phyloP scores from a whole-genome alignment of 1,140 invertebrate species.

The Drosophila paulistorum region DNA sequence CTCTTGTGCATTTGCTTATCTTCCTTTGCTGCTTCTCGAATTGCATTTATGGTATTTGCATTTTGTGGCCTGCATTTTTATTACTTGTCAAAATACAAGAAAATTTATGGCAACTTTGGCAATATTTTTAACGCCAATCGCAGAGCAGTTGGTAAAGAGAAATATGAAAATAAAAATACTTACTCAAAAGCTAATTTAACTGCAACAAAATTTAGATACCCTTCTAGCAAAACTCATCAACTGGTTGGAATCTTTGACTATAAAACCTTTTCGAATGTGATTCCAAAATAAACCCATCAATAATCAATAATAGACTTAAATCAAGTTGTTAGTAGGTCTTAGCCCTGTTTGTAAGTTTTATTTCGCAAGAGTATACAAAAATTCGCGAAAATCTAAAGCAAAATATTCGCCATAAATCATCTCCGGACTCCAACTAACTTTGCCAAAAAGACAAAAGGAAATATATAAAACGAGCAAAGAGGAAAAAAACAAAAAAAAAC shows the following conservation, averaged over 20 bases:
- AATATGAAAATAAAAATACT: conserved; percentile 15
- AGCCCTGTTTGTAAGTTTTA: too few species aligned
- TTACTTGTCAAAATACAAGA: conserved; percentile 75
- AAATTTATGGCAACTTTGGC: conserved; percentile 72
- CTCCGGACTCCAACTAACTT: conserved; percentile 44
- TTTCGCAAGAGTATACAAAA: background rate
- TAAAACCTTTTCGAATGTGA: too few species aligned
- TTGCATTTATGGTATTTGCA: conserved; percentile 52
- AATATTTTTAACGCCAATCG: conserved; percentile 77
- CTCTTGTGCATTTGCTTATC: conserved; percentile 1
- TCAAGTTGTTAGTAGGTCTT: too few species aligned
- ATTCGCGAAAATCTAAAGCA: conserved; percentile 31
- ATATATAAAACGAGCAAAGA: conserved; percentile 15
- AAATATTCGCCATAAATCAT: conserved; percentile 68
- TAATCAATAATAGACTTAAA: too few species aligned
- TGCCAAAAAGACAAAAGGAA: conserved; percentile 36
- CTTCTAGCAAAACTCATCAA: too few species aligned
- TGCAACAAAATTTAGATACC: too few species aligned
- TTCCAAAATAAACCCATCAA: too few species aligned
- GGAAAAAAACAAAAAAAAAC: conserved; percentile 1
- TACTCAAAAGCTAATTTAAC: background rate
- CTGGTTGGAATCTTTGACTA: too few species aligned
- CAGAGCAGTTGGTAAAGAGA: conserved; percentile 33
- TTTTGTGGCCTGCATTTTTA: conserved; percentile 74
- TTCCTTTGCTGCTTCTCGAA: background rate